phyloP scores from a whole-genome alignment of 2,888 invertebrate species.

The Mongoloraphidia duomilia region DNA sequence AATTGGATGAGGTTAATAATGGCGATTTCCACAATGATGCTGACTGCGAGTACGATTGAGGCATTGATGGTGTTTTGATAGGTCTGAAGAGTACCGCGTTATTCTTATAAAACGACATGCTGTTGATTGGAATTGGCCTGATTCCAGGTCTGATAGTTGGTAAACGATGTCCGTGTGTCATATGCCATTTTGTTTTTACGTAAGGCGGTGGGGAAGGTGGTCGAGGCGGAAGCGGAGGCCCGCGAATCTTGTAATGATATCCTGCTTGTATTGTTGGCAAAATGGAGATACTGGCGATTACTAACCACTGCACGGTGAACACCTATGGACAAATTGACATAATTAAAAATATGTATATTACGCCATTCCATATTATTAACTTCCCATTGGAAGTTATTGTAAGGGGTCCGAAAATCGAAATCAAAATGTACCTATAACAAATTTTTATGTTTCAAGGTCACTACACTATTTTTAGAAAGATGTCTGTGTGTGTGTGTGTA shows the following conservation, averaged over 20 bases:
- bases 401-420: no score
- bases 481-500: no score
- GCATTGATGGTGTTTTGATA: conserved; percentile 3
- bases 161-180: conserved; percentile 6
- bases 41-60: conserved; percentile 8
- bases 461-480: no score
- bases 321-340: no score
- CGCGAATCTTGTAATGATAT: conserved; percentile 23
- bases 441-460: no score
- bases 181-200: conserved; percentile 21
- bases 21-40: conserved; percentile 9
- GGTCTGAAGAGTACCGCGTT: conserved; percentile 13
- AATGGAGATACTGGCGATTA: no score
- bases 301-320: no score
- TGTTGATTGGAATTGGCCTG: conserved; percentile 19
- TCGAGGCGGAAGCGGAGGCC: conserved; percentile 24
- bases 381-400: no score
- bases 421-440: no score
- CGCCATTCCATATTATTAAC: no score
- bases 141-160: conserved; percentile 9
- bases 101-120: conserved; percentile 17
- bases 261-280: neutral
- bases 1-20: conserved; percentile 5
- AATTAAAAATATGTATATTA: no score
- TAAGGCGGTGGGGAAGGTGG: conserved; percentile 21